Conservation (phyloP, 1,140 invertebrate species). For the Vanessa tameamea region DNA sequence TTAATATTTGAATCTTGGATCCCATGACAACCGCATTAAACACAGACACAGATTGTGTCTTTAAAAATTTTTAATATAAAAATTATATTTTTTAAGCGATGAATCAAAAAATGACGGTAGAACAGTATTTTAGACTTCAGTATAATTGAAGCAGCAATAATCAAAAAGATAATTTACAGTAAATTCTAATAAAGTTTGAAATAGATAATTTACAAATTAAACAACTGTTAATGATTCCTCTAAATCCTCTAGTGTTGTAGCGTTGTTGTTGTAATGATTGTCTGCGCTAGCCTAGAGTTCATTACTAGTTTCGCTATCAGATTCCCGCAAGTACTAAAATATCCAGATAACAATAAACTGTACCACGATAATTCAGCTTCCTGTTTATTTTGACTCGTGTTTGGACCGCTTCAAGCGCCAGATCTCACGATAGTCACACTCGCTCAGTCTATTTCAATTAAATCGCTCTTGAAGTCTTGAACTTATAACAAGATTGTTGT, state of each 20-base stretch:
- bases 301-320: background rate
- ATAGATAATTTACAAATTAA: too few relatives aligned
- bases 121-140: background rate
- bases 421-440: constrained; percentile 35
- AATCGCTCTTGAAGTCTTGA: constrained; percentile 27
- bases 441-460: constrained; percentile 33
- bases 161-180: too few relatives aligned
- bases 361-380: background rate
- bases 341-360: constrained; percentile 9
- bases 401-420: background rate
- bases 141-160: too few relatives aligned
- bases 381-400: background rate
- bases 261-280: too few relatives aligned
- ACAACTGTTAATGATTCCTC: too few relatives aligned
- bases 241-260: background rate
- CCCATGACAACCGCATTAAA: too few relatives aligned
- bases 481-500: constrained; percentile 42
- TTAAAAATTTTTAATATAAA: too few relatives aligned
- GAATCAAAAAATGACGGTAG: background rate
- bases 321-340: background rate
- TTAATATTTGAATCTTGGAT: background rate
- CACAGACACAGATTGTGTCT: too few relatives aligned
- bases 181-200: too few relatives aligned
- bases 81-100: too few relatives aligned
- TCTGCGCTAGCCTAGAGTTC: too few relatives aligned